Evolutionary conservation across 2,888 invertebrate species (phyloP).

Genomic region (Lypha dubia): DNA sequence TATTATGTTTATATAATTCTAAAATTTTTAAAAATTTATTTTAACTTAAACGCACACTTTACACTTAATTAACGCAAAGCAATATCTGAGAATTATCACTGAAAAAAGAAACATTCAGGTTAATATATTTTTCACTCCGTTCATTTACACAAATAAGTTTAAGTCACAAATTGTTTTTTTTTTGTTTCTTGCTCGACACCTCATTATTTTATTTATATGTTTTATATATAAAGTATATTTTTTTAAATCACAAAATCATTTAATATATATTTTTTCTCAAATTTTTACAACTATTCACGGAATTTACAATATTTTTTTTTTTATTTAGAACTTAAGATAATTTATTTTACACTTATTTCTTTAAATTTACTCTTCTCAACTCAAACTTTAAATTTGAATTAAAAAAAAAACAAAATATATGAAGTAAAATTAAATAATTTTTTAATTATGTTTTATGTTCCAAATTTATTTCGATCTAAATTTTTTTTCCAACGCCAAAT

Average conservation of each 20-base stretch:
- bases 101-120: conserved; percentile 63
- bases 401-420: background rate
- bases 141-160: conserved; percentile 60
- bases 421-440: background rate
- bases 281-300: background rate
- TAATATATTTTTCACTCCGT: conserved; percentile 42
- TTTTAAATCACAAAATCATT: conserved; percentile 10
- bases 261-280: background rate
- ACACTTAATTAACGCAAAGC: conserved; percentile 54
- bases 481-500: conserved; percentile 46
- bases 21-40: conserved; percentile 1
- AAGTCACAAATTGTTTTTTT: conserved; percentile 56
- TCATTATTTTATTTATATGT: conserved; percentile 25
- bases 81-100: conserved; percentile 61
- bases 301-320: background rate
- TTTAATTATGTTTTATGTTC: conserved; percentile 14
- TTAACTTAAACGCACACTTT: conserved; percentile 53
- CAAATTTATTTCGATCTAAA: conserved; percentile 1
- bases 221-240: conserved; percentile 12
- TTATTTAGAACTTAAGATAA: background rate
- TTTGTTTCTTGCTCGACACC: background rate
- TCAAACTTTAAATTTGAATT: background rate
- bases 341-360: background rate
- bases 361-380: background rate
- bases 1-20: conserved; percentile 17